Evolutionary conservation across 2,113 vertebrate genomes (phyloP).

Genomic region (Cyanoderma ruficeps): DNA sequence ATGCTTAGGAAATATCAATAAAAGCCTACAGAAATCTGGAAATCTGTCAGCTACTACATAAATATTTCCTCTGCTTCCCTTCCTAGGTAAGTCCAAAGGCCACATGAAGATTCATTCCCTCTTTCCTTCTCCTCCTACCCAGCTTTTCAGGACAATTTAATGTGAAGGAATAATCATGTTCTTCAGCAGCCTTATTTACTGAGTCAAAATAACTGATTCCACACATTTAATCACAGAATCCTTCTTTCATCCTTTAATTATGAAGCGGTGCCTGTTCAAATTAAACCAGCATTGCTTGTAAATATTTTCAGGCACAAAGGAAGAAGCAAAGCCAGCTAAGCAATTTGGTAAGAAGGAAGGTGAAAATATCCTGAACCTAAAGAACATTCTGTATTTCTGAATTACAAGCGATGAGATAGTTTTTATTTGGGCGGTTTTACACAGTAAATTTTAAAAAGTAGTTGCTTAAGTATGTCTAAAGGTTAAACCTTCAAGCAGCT

Average conservation of each 20-base stretch:
- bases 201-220: slow-evolving; percentile 37
- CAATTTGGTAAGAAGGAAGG: slow-evolving; percentile 24
- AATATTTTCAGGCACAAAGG: slow-evolving; percentile 48
- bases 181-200: slow-evolving; percentile 9
- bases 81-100: background rate
- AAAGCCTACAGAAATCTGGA: slow-evolving; percentile 21
- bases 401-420: slow-evolving; percentile 33
- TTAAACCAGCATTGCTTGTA: background rate
- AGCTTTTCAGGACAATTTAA: background rate
- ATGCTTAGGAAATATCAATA: background rate
- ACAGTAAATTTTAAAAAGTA: slow-evolving; percentile 54
- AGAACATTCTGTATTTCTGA: slow-evolving; percentile 19
- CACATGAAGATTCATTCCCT: background rate
- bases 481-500: slow-evolving; percentile 71
- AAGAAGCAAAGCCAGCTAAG: slow-evolving; percentile 34
- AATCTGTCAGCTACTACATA: background rate
- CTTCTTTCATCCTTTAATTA: slow-evolving; percentile 56
- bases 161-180: slow-evolving; percentile 1
- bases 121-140: background rate
- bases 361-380: background rate
- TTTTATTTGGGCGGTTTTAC: slow-evolving; percentile 70
- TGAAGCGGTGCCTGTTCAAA: background rate
- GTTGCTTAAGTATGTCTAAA: slow-evolving; percentile 70
- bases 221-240: background rate
- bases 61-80: background rate